Evolutionary conservation across 64 coral and sea anemone genomes (phyloP), one percentile per base, ranked within the genome.

Genomic region (Astreopora myriophthalma): DNA sequence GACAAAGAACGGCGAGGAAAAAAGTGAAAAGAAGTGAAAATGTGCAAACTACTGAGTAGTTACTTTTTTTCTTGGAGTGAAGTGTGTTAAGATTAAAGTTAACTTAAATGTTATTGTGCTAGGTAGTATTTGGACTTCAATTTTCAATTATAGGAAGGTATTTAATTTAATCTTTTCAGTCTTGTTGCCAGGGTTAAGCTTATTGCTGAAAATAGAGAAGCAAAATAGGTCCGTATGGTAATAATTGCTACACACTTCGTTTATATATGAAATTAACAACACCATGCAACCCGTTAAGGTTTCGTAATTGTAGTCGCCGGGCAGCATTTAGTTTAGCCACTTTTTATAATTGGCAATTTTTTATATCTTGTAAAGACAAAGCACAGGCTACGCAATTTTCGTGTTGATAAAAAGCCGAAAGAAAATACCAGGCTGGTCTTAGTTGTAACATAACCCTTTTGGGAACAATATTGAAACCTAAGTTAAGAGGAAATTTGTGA

Each of bases 381-480:
- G 26, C 44, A 12, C 8, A 6, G 26, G 44, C 75, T 31, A 28
- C 55, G 26, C 5, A 32, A 32, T 32, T 79, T 20, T 46, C 22
- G 14, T 73, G 32, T 19, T 37, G 19, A 32, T 38, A 64, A 27
- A 64, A 64, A 20, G 5, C 22, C 22, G 20, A 14, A 73, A 37
- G 19, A 22, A 73, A 73, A 25, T 31, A 6, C 12, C 20, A 6
- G 14, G 1, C 70, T 8, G 7, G 2, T 55, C 31, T 17, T 25
- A 60, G 25, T 60, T 58, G 73, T 75, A 75, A 75, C n/a, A 75
- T 75, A 75, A 37, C 36, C 38, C 37, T 75, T 44, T 48, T 46
- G 38, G 35, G 73, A 60, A 78, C 46, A 27, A 51, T 17, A 10
- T 26, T 17, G 25, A 25, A 76, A 48, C n/a, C 76, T 80, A 80